A percentile compares a stretch with the other conserved stretches of the same genome.
These are phyloP conservation scores for Bombus balteatus DNA, from an alignment of 1,140 invertebrate species.

Conservation along the genomic window DNA sequence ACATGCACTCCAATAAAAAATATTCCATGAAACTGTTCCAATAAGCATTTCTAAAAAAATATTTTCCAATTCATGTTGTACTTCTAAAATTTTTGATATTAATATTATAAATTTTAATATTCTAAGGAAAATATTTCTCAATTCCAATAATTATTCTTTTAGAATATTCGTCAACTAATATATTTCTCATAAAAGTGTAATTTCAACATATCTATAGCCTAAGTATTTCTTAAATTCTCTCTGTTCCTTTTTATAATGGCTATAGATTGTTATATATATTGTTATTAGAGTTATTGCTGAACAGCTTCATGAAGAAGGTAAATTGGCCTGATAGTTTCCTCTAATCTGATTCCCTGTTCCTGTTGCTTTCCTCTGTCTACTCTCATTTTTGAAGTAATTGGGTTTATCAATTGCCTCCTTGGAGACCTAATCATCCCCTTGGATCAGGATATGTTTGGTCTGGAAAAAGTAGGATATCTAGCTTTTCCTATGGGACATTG, in stretches of 20 bases:
- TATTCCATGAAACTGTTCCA: conserved; percentile 40
- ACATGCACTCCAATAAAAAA: too few relatives aligned
- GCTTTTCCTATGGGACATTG: too few relatives aligned
- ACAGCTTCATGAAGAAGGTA: background rate
- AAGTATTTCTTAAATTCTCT: background rate
- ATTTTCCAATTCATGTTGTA: too few relatives aligned
- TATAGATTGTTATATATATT: background rate
- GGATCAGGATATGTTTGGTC: background rate
- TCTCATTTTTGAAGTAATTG: background rate
- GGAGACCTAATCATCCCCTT: background rate
- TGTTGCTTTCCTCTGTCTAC: background rate
- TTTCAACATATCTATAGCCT: too few relatives aligned
- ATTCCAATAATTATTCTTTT: too few relatives aligned
- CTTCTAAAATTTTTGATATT: too few relatives aligned
- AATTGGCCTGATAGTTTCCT: background rate
- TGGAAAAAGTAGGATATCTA: background rate
- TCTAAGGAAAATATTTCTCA: too few relatives aligned
- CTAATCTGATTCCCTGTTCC: background rate
- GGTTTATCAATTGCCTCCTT: background rate
- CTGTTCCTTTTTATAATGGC: background rate
- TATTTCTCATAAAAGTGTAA: too few relatives aligned
- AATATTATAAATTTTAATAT: too few relatives aligned
- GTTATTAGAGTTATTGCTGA: background rate
- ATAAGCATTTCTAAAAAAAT: background rate
- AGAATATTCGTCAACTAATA: too few relatives aligned